Base-by-base conservation (phyloP, 2,113 vertebrate species). In the Emydocephalus ijimae region DNA sequence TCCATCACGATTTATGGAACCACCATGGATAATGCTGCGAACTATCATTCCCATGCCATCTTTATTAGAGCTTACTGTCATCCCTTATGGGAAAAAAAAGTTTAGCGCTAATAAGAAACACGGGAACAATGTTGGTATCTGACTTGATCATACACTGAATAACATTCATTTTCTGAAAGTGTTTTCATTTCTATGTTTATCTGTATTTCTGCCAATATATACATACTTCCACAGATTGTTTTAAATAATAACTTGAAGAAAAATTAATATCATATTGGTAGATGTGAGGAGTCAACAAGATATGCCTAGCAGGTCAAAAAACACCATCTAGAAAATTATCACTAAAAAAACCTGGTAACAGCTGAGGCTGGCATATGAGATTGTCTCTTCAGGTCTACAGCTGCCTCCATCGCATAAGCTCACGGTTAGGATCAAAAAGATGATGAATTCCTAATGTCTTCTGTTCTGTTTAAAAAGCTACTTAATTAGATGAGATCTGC, bases 41-140 rank as follows among this genome's bases (percentile, higher is more conserved):
- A 99, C 98, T 94, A 98, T 98, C 98, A 99, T 98, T 61, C 99
- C 99, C 89, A 97, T 95, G 48, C 99, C 98, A 45, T 99, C 99
- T 97, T 99, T 99, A 96, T 98, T 96, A 91, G 98, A 98, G 92
- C 98, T 99, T 85, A 99, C 99, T 0, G 99, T 99, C 99, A 99
- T 99, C 2, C 99, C 99, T 99, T 92, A 0, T 57, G 56, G 23
- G 57, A 96, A 94, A 0, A 4, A 94, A 20, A 94, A 88, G 85
- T 91, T 74, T n/a, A 20, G 23, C 12, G n/a, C 8, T 4, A 24
- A 48, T n/a, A 61, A 20, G 29, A 39, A 85, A 92, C 85, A 57
- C 11, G 20, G 50, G 5, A 55, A 56, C 34, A 92, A 74, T 81
- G 6, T 54, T 54, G 4, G 10, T 20, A 12, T 23, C 43, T 55